A percentile compares a stretch with the other conserved stretches of the same genome.
Evolutionary conservation across 2,888 invertebrate species (phyloP).

Genomic region (Stratiomys singularior): DNA sequence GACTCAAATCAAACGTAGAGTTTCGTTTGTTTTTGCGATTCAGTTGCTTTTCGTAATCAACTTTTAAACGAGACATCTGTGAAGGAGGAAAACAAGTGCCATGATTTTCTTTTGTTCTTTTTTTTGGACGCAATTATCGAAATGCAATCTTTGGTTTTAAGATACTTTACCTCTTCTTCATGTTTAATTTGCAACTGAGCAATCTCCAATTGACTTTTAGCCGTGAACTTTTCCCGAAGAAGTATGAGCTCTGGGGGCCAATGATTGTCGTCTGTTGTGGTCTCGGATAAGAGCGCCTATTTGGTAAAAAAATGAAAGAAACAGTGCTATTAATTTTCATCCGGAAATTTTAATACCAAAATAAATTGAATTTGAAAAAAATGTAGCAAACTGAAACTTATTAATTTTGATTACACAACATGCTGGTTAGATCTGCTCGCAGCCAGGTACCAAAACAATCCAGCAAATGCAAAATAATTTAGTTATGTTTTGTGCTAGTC

Average conservation of each 20-base stretch:
- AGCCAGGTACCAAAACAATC: too few relatives aligned
- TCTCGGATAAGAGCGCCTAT: conserved; percentile 76
- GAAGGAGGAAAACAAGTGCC: conserved; percentile 24
- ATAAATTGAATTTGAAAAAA: too few relatives aligned
- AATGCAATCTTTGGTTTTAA: not conserved
- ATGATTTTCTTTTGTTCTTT: conserved; percentile 20
- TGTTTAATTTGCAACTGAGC: conserved; percentile 69
- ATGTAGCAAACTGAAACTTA: too few relatives aligned
- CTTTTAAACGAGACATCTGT: conserved; percentile 65
- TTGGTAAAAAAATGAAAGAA: conserved; percentile 21
- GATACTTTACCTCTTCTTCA: conserved; percentile 74
- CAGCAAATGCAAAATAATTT: too few relatives aligned
- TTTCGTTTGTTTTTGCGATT: conserved; percentile 64
- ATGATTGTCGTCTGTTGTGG: conserved; percentile 74
- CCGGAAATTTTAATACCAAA: too few relatives aligned
- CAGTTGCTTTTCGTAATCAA: conserved; percentile 64
- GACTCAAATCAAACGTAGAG: conserved; percentile 62
- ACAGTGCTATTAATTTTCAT: too few relatives aligned
- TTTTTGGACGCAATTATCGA: too few relatives aligned
- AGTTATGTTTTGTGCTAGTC: too few relatives aligned
- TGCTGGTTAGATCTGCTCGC: too few relatives aligned
- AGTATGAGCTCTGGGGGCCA: conserved; percentile 81
- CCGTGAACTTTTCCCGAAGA: conserved; percentile 77
- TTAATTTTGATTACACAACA: too few relatives aligned
- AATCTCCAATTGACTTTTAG: conserved; percentile 72